Evolutionary conservation across 2,797 vertebrate species (phyloP), one percentile per base, ranked within the genome.

Genomic region (Netta rufina): DNA sequence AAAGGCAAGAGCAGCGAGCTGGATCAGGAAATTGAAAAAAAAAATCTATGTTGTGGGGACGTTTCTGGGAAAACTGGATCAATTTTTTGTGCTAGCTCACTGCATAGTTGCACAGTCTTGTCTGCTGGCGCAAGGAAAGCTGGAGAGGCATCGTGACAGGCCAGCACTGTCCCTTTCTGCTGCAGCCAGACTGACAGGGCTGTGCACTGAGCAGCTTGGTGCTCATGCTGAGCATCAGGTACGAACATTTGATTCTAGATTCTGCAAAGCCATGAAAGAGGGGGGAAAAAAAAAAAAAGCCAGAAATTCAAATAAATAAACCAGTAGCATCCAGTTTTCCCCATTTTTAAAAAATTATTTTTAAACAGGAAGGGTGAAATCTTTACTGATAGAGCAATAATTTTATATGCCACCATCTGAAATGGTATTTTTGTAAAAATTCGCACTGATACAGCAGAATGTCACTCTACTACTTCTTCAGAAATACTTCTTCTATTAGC

Each of bases 21-120:
- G 7, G 14, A 62, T 21, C 8, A 8, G 57, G 36, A 79, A 65
- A 60, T 1, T 1, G 60, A 49, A 25, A 58, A 16, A 57, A 45
- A 14, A 1, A n/a, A 22, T 13, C 1, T 0, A 1, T 3, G 2
- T 11, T 33, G 13, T 27, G 22, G n/a, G 36, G 47, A 43, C 51
- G 21, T 11, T 87, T n/a, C 71, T 79, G 56, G 47, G 67, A 57
- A 56, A 69, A 43, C 8, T 2, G 32, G 36, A 71, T 25, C 51
- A 4, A 2, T 18, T 62, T 54, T 33, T 27, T 27, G 7, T 18
- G 0, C 30, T 22, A 66, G 77, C 47, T 79, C 28, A 6, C 77
- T 18, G 60, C 58, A 57, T 11, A 18, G 60, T 6, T 56, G 75
- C 75, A 74, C 30, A 5, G 13, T 38, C 13, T n/a, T 4, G 18